Evolutionary conservation across 2,888 invertebrate species (phyloP).

Genomic region (Perizoma affinitatum): DNA sequence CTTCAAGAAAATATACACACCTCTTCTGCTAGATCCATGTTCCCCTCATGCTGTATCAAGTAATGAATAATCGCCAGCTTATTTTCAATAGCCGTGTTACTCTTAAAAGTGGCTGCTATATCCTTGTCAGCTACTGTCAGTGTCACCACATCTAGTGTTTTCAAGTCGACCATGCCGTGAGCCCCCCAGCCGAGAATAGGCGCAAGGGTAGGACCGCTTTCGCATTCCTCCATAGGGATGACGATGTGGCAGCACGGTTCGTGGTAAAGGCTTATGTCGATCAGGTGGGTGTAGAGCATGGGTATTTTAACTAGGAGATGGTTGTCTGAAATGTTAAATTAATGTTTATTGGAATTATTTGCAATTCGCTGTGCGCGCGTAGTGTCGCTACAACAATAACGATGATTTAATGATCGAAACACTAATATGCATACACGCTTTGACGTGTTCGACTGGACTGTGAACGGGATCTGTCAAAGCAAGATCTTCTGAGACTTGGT

Average conservation of each 20-base stretch:
- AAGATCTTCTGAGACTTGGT: no score
- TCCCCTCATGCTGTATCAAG: slow-evolving; percentile 90
- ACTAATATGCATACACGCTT: no score
- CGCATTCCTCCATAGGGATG: slow-evolving; percentile 84
- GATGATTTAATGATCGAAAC: no score
- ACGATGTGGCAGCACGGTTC: slow-evolving; percentile 93
- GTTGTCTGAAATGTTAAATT: slow-evolving; percentile 83
- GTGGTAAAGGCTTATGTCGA: slow-evolving; percentile 93
- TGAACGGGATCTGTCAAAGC: no score
- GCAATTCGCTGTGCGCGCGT: no score
- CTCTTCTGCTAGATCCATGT: slow-evolving; percentile 89
- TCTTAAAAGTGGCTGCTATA: slow-evolving; percentile 87
- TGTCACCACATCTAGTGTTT: slow-evolving; percentile 89
- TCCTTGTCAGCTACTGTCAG: slow-evolving; percentile 87
- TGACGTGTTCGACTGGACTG: no score
- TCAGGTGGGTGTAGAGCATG: slow-evolving; percentile 91
- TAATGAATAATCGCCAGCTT: slow-evolving; percentile 93
- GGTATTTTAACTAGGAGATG: slow-evolving; percentile 93
- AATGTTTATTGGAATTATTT: background rate
- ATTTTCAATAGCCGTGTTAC: slow-evolving; percentile 87
- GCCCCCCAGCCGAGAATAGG: slow-evolving; percentile 84
- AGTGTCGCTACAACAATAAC: no score
- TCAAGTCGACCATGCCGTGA: slow-evolving; percentile 86
- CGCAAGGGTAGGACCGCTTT: slow-evolving; percentile 86
- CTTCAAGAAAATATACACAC: slow-evolving; percentile 58